phyloP scores from a whole-genome alignment of 2,797 vertebrate species.

The Macrochelys suwanniensis region DNA sequence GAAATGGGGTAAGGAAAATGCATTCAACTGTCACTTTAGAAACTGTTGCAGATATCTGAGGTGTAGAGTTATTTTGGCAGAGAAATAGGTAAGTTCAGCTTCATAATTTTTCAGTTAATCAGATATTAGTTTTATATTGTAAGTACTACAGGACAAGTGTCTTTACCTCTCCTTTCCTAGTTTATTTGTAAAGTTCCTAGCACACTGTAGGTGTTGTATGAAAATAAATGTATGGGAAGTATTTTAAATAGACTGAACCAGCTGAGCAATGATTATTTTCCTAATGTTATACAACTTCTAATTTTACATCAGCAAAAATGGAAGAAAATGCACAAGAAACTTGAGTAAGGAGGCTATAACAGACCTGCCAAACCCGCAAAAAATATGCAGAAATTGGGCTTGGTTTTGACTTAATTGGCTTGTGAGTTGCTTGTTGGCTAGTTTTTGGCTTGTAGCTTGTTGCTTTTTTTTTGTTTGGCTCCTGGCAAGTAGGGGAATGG shows the following conservation, averaged over 20 bases:
- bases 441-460: too few relatives aligned
- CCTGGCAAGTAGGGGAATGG: too few relatives aligned
- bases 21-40: background rate
- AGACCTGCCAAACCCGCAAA: too few relatives aligned
- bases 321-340: background rate
- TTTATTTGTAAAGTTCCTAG: background rate
- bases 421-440: too few relatives aligned
- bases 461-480: too few relatives aligned
- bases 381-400: too few relatives aligned
- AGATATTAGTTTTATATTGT: background rate
- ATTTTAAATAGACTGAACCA: background rate
- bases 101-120: background rate
- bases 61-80: slow-evolving; percentile 22
- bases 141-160: background rate
- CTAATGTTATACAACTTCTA: background rate
- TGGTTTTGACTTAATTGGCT: too few relatives aligned
- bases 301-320: background rate
- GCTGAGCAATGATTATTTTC: background rate
- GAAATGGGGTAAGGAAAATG: slow-evolving; percentile 94
- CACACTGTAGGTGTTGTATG: background rate
- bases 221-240: background rate
- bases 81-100: background rate
- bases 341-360: background rate
- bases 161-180: background rate
- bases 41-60: background rate